Conservation (phyloP, 2,888 invertebrate species). For the Drosophila multiciliata region DNA sequence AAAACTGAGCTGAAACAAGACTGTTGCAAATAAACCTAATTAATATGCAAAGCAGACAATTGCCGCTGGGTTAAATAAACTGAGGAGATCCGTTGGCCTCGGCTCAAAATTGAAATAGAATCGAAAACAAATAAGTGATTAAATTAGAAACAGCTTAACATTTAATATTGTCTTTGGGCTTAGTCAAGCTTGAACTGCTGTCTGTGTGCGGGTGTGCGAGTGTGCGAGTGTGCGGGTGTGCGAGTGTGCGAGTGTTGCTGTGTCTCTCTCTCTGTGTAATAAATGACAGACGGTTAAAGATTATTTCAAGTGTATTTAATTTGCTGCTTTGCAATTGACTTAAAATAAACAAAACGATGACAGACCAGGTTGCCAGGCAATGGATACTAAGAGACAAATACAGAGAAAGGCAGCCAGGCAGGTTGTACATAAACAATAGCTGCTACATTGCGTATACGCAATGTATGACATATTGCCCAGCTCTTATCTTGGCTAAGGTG, state of each 20-base stretch:
- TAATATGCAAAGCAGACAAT: constrained; percentile 38
- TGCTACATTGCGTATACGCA: constrained; percentile 38
- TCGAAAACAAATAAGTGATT: constrained; percentile 48
- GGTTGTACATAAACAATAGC: constrained; percentile 23
- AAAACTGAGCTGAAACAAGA: not conserved
- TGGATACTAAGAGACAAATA: not conserved
- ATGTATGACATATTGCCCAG: constrained; percentile 25
- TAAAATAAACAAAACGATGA: constrained; percentile 48
- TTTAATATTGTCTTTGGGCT: constrained; percentile 39
- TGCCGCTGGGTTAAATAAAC: constrained; percentile 12
- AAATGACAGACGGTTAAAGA: constrained; percentile 41
- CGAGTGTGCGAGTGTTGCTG: not conserved
- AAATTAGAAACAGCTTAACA: constrained; percentile 44
- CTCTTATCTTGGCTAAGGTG: constrained; percentile 48
- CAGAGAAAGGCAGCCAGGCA: not conserved
- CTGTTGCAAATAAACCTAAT: constrained; percentile 40
- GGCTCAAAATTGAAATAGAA: constrained; percentile 20
- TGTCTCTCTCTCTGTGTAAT: constrained; percentile 8
- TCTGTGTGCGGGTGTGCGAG: not conserved
- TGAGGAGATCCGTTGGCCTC: constrained; percentile 2
- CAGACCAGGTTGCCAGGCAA: constrained; percentile 4
- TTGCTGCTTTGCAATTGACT: constrained; percentile 52
- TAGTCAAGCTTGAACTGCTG: constrained; percentile 44
- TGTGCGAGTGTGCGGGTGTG: not conserved
- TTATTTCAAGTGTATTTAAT: constrained; percentile 67